Conservation (phyloP, 2,888 invertebrate genomes). For the Salpingus planirostris region DNA sequence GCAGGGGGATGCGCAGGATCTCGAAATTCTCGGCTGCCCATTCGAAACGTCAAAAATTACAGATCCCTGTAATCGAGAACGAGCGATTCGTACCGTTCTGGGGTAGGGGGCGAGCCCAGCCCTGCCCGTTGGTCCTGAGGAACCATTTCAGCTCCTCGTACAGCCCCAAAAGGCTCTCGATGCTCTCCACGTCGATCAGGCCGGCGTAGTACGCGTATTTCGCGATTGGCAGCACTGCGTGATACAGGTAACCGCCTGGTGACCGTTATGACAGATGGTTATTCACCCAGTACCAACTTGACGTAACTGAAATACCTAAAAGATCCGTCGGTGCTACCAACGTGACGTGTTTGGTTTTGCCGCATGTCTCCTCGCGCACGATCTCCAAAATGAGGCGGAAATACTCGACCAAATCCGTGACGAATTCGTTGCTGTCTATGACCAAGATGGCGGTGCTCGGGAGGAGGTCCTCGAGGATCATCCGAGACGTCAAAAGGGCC, state of each 20-base stretch:
- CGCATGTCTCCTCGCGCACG: slow-evolving; percentile 26
- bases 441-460: slow-evolving; percentile 27
- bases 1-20: slow-evolving; percentile 7
- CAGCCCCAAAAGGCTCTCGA: slow-evolving; percentile 47
- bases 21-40: slow-evolving; percentile 12
- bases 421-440: slow-evolving; percentile 32
- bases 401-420: slow-evolving; percentile 35
- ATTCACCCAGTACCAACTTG: slow-evolving; percentile 3
- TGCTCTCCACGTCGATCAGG: slow-evolving; percentile 46
- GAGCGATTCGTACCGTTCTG: slow-evolving; percentile 11
- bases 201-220: slow-evolving; percentile 57
- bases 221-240: slow-evolving; percentile 50
- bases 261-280: background rate
- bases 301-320: slow-evolving; percentile 21
- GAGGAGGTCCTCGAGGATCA: slow-evolving; percentile 35
- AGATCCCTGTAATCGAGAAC: background rate
- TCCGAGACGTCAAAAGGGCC: slow-evolving; percentile 35
- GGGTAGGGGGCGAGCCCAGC: slow-evolving; percentile 43
- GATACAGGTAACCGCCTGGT: slow-evolving; percentile 52
- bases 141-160: slow-evolving; percentile 50
- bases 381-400: slow-evolving; percentile 31
- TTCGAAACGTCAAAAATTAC: slow-evolving; percentile 4
- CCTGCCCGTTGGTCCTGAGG: slow-evolving; percentile 49
- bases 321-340: slow-evolving; percentile 35
- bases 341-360: slow-evolving; percentile 34